phyloP scores from a whole-genome alignment of 2,888 invertebrate species.

The Papilio protenor region DNA sequence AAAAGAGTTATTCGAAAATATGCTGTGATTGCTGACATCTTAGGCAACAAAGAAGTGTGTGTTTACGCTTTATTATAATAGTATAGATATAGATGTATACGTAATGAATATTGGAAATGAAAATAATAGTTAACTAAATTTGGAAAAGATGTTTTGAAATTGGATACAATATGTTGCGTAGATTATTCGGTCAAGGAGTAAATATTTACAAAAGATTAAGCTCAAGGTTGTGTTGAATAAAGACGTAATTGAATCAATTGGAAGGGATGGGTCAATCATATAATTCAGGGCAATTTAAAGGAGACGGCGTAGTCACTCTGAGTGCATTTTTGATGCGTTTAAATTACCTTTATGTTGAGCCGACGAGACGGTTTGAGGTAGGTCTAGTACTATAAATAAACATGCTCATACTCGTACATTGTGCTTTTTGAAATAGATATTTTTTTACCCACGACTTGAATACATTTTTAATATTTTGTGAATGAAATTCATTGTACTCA shows the following conservation, averaged over 20 bases:
- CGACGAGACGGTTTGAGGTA: neutral
- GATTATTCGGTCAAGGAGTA: neutral
- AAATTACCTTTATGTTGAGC: neutral
- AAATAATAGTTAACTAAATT: neutral
- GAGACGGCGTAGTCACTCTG: neutral
- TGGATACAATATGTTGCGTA: neutral
- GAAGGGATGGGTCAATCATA: constrained; percentile 10
- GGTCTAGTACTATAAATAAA: neutral
- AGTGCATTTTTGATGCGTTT: constrained; percentile 2
- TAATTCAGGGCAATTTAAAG: constrained; percentile 27
- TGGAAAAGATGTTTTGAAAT: neutral
- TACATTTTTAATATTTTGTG: no score
- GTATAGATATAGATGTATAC: no score
- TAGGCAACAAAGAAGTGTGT: no score
- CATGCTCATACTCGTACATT: neutral
- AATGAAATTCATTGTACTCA: no score
- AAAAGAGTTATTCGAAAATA: no score
- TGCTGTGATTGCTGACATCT: no score
- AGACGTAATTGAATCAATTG: neutral
- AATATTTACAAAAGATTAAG: constrained; percentile 13
- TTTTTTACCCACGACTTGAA: neutral
- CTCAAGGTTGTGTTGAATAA: neutral
- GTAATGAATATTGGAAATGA: neutral
- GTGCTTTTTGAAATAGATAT: neutral
- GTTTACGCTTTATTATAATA: no score